These are phyloP conservation scores for Drosophila paucipuncta DNA, from an alignment of 2,888 invertebrate genomes.

Conservation along the genomic window DNA sequence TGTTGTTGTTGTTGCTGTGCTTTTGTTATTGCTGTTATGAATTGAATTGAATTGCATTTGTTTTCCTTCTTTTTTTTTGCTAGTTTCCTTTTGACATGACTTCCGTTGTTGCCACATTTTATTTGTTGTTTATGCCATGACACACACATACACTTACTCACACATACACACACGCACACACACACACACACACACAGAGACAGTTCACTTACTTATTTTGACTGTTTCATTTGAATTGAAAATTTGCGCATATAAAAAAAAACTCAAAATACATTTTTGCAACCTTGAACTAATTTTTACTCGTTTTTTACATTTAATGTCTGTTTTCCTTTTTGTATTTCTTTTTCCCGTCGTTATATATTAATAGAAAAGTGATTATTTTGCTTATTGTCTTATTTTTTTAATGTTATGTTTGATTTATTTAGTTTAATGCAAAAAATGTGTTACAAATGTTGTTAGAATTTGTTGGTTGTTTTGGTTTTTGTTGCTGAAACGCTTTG, in stretches of 20 bases:
- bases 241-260: conserved; percentile 25
- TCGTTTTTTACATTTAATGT: conserved; percentile 18
- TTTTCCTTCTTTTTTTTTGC: conserved; percentile 29
- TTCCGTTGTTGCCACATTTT: conserved; percentile 23
- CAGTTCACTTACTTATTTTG: conserved; percentile 44
- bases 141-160: conserved; percentile 34
- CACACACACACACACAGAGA: conserved; percentile 7
- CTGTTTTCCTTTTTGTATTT: neutral
- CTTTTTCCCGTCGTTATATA: conserved; percentile 19
- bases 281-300: conserved; percentile 65
- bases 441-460: conserved; percentile 53
- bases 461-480: conserved; percentile 29
- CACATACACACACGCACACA: neutral
- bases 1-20: conserved; percentile 12
- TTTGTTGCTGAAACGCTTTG: conserved; percentile 78
- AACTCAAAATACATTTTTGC: conserved; percentile 55
- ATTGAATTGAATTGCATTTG: conserved; percentile 50
- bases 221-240: conserved; percentile 41
- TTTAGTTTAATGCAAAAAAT: conserved; percentile 56
- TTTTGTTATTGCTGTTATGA: conserved; percentile 41
- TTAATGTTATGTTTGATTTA: conserved; percentile 7
- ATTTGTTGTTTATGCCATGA: conserved; percentile 32
- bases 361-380: conserved; percentile 45
- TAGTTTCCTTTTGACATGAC: conserved; percentile 28
- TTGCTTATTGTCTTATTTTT: conserved; percentile 39